Evolutionary conservation across 2,888 invertebrate species (phyloP).

Genomic region (Gastrophysa polygoni): DNA sequence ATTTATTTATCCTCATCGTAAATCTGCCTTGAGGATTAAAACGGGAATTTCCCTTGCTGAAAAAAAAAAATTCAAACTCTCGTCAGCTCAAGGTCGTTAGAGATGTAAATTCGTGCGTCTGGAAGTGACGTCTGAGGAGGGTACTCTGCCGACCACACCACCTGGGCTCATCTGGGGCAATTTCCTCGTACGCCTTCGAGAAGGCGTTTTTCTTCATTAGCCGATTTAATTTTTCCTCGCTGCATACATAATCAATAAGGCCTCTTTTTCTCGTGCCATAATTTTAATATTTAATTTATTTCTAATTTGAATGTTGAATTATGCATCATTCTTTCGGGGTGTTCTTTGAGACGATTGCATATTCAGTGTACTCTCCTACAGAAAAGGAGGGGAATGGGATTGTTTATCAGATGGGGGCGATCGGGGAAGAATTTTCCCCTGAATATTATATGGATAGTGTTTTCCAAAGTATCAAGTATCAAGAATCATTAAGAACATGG

Average conservation of each 20-base stretch:
- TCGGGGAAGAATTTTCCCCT: conserved; percentile 6
- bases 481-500: too few relatives aligned
- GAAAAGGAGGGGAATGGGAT: conserved; percentile 30
- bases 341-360: conserved; percentile 52
- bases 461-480: too few relatives aligned
- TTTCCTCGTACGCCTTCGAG: conserved; percentile 50
- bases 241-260: conserved; percentile 61
- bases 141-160: conserved; percentile 35
- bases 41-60: conserved; percentile 5
- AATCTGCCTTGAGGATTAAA: conserved; percentile 32
- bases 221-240: conserved; percentile 60
- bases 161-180: conserved; percentile 42
- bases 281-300: conserved; percentile 63
- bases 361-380: conserved; percentile 49
- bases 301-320: conserved; percentile 61
- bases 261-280: conserved; percentile 56
- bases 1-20: conserved; percentile 23
- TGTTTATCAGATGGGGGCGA: conserved; percentile 29
- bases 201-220: conserved; percentile 60
- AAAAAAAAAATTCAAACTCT: conserved; percentile 40
- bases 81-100: conserved; percentile 49
- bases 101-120: conserved; percentile 54
- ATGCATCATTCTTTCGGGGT: conserved; percentile 56
- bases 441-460: neutral
- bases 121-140: conserved; percentile 31